These are phyloP conservation scores for Solenopsis invicta DNA, from an alignment of 1,140 invertebrate species.

Conservation along the genomic window DNA sequence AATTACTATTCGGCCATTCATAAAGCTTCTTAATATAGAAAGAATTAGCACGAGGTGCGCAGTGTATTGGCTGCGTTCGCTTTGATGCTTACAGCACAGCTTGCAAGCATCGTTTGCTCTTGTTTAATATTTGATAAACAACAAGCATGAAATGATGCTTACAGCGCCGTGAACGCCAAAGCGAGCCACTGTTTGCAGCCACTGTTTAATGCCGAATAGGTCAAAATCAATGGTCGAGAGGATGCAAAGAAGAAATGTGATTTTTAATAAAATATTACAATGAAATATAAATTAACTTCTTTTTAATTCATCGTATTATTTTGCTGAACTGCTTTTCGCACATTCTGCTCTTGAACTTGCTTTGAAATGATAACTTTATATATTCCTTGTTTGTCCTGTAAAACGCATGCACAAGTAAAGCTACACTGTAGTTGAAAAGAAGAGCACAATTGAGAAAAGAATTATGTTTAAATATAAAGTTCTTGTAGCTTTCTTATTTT, in stretches of 20 bases:
- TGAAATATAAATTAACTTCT: neutral
- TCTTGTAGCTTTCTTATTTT: neutral
- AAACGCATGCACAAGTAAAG: conserved; percentile 20
- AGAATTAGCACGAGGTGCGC: neutral
- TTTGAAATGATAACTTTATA: neutral
- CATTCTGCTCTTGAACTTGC: neutral
- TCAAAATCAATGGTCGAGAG: neutral
- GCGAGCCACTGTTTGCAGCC: too few species aligned
- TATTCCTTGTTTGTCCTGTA: neutral
- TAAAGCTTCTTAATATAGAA: neutral
- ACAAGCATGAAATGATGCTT: too few species aligned
- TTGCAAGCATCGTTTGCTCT: too few species aligned
- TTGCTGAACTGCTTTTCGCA: neutral
- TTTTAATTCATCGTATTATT: neutral
- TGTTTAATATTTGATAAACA: too few species aligned
- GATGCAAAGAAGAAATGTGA: neutral
- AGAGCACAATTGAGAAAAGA: neutral
- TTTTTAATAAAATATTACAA: neutral
- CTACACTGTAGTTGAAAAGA: neutral
- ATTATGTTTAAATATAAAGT: conserved; percentile 15
- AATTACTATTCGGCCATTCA: conserved; percentile 14
- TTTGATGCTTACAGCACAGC: too few species aligned
- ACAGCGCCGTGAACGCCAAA: too few species aligned
- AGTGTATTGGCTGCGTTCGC: too few species aligned
- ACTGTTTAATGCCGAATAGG: neutral